Conservation (phyloP, 2,113 vertebrate species). For the Cochlearius cochlearius region DNA sequence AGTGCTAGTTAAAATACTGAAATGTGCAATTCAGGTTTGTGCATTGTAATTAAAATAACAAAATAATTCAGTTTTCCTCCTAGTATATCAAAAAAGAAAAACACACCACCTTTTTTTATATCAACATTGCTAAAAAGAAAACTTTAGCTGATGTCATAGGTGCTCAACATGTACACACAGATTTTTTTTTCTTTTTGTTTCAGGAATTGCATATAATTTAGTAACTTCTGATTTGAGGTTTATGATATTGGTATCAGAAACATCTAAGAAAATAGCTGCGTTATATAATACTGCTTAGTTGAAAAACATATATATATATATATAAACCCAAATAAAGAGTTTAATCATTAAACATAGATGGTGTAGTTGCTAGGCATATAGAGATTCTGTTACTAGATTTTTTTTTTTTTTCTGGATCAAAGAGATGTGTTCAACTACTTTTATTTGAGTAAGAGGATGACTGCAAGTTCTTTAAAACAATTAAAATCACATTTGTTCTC, state of each 20-base stretch:
- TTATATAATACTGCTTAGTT: background rate
- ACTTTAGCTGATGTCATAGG: background rate
- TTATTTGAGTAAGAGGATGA: background rate
- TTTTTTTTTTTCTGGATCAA: background rate
- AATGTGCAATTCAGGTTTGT: background rate
- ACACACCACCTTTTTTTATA: background rate
- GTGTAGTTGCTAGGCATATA: background rate
- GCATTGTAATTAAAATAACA: background rate
- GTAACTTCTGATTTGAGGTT: background rate
- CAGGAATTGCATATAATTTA: background rate
- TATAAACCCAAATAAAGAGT: background rate
- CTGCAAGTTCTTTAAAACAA: conserved; percentile 31
- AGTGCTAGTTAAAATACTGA: background rate
- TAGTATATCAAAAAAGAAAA: background rate
- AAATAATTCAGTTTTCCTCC: background rate
- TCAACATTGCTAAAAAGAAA: background rate
- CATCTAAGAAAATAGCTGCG: background rate
- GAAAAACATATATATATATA: background rate
- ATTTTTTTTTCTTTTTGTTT: background rate
- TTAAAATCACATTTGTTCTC: conserved; percentile 13
- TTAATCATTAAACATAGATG: background rate
- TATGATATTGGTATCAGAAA: background rate
- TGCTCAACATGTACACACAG: background rate
- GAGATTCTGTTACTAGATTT: background rate
- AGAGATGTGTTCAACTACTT: background rate